These are phyloP conservation scores for Gymnoscopelus microlampas DNA, from an alignment of 2,797 vertebrate species.

Conservation along the genomic window DNA sequence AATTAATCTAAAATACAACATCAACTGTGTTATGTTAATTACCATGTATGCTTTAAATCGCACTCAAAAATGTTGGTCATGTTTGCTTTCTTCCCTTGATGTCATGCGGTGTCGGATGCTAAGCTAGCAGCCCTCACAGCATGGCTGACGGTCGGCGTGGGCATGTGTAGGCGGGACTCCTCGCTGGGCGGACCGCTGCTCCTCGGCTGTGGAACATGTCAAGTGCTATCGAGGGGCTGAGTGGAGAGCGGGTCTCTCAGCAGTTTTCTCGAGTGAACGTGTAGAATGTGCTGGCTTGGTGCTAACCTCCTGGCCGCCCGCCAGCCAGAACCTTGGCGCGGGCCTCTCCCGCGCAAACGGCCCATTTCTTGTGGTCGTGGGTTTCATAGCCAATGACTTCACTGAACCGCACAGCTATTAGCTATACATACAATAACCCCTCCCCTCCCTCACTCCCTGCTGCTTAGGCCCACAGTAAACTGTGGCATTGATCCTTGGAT, in stretches of 20 bases:
- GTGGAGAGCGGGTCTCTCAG: conserved; percentile 63
- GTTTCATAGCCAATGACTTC: conserved; percentile 70
- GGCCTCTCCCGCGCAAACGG: conserved; percentile 27
- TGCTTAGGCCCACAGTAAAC: conserved; percentile 32
- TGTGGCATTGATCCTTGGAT: conserved; percentile 20
- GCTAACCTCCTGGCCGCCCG: conserved; percentile 70
- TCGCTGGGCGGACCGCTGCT: conserved; percentile 22
- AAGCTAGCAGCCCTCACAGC: conserved; percentile 26
- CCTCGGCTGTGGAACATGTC: conserved; percentile 55
- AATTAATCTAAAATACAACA: too few relatives aligned
- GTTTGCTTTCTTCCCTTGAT: conserved; percentile 22
- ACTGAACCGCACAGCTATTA: conserved; percentile 61
- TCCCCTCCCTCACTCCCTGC: conserved; percentile 33
- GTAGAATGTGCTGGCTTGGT: conserved; percentile 69
- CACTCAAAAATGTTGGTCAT: too few relatives aligned
- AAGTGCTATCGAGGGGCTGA: conserved; percentile 50
- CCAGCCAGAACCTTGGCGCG: conserved; percentile 53
- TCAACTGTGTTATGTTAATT: neutral
- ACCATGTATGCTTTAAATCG: neutral
- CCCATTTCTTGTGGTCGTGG: conserved; percentile 70
- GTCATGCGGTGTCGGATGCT: conserved; percentile 10
- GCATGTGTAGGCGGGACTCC: conserved; percentile 11
- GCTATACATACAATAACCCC: conserved; percentile 72
- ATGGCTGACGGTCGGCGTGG: conserved; percentile 23
- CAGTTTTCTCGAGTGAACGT: conserved; percentile 60